Base-by-base conservation (phyloP, 2,888 invertebrate genomes). In the Ectobius pallidus region DNA sequence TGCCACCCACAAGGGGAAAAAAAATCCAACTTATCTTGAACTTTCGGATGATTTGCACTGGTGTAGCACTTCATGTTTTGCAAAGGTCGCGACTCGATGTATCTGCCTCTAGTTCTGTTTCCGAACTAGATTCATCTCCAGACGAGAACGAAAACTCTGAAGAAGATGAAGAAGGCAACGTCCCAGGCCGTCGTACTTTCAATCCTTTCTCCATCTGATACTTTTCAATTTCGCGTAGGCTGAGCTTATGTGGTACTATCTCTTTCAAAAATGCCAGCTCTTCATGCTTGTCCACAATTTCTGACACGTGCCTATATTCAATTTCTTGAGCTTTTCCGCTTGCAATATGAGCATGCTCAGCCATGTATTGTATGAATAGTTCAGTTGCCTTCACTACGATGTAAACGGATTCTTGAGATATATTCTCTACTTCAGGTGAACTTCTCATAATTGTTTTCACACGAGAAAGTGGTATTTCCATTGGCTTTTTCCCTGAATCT, bases 391-490 rank as follows among this genome's bases (percentile, higher is more conserved):
- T 92, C 11, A 92, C 90, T 74, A 93, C 91, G 76, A 93, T 82
- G 81, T 90, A 89, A 20, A 93, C 84, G 0, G 92, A 91, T 81
- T 93, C 93, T 77, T 90, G 90, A 18, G 91, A 91, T 52, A 94
- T 90, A 61, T 89, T 89, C 78, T 92, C 92, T 1, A 93, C 92
- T 78, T 93, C 92, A n/a, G 93, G 93, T 0, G 93, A 93, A 82
- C 93, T 93, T 85, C 93, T 94, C 94, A 94, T 94, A 70, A 94
- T 94, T 55, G 92, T 93, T 85, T 90, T 91, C 3, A 94, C 91
- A 78, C 93, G 86, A 14, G 90, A 88, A 2, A 46, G 44, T 7
- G 65, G 46, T 4, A 65, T 18, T 4, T 46, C 46, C 27, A 44
- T 65, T 3, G 58, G 58, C 14, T 30, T 27, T 16, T 30, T 58